A percentile compares a stretch with the other conserved stretches of the same genome.
Evolutionary conservation across 2,113 vertebrate species (phyloP).

Genomic region (Crotalus helleri): DNA sequence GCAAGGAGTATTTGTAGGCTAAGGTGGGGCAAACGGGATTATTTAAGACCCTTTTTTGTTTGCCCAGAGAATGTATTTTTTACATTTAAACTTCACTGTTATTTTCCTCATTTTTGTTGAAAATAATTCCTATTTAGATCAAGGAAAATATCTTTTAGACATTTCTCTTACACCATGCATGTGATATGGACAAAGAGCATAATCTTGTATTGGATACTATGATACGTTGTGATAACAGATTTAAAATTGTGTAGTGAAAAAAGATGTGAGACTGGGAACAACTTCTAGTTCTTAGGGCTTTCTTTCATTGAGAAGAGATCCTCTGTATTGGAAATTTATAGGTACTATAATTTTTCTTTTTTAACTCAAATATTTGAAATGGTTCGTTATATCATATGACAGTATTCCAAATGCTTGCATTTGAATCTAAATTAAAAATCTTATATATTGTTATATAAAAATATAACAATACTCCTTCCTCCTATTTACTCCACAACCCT

Average conservation of each 20-base stretch:
- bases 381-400: conserved; percentile 25
- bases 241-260: background rate
- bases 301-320: background rate
- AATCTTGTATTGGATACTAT: background rate
- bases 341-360: background rate
- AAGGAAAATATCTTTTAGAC: background rate
- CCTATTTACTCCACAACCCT: no score
- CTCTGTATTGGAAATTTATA: background rate
- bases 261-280: background rate
- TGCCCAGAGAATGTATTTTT: background rate
- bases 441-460: background rate
- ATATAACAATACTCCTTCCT: background rate
- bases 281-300: conserved; percentile 1
- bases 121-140: background rate
- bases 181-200: background rate
- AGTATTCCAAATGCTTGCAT: conserved; percentile 27
- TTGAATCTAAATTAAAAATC: conserved; percentile 33
- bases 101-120: background rate
- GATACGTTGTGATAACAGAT: background rate
- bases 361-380: background rate
- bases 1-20: background rate
- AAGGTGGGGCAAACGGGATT: background rate
- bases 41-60: background rate
- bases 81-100: background rate
- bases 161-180: background rate